A percentile compares a stretch with the other conserved stretches of the same genome.
Evolutionary conservation across 2,888 invertebrate genomes (phyloP).

Genomic region (Halictus quadricinctus): DNA sequence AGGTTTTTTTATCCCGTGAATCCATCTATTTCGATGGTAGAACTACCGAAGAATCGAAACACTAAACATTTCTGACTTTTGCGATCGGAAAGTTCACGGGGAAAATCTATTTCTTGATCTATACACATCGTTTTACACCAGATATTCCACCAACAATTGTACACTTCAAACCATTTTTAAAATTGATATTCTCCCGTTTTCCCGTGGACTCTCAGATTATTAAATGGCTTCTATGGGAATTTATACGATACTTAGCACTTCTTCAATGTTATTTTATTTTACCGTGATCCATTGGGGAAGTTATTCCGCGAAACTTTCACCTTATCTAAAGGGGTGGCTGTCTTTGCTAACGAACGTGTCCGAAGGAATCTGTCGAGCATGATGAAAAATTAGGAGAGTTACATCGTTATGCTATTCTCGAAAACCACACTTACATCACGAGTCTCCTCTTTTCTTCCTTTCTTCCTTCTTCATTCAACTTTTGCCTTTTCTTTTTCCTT

Average conservation of each 20-base stretch:
- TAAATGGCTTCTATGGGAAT: not conserved
- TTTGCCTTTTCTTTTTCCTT: slow-evolving; percentile 13
- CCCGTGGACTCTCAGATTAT: not conserved
- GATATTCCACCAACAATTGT: not conserved
- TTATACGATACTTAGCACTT: not conserved
- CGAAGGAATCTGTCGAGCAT: not conserved
- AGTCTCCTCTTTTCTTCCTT: not conserved
- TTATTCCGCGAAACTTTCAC: not conserved
- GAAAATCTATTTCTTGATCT: not conserved
- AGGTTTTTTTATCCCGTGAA: not conserved
- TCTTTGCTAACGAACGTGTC: not conserved
- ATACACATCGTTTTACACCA: not conserved
- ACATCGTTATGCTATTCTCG: not conserved
- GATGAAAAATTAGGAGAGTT: not conserved
- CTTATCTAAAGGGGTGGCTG: not conserved
- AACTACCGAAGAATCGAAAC: not conserved
- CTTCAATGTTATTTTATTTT: not conserved
- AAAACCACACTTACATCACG: not conserved
- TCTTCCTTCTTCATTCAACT: slow-evolving; percentile 44
- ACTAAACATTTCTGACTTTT: not conserved
- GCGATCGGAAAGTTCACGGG: not conserved
- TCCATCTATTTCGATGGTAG: not conserved
- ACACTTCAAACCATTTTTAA: not conserved
- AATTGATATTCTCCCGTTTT: not conserved
- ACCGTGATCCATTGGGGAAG: not conserved